Percentiles rank a stretch among this genome's conserved stretches.
These are phyloP conservation scores for Linnaemya tessellans DNA, from an alignment of 2,888 invertebrate genomes.

Conservation along the genomic window DNA sequence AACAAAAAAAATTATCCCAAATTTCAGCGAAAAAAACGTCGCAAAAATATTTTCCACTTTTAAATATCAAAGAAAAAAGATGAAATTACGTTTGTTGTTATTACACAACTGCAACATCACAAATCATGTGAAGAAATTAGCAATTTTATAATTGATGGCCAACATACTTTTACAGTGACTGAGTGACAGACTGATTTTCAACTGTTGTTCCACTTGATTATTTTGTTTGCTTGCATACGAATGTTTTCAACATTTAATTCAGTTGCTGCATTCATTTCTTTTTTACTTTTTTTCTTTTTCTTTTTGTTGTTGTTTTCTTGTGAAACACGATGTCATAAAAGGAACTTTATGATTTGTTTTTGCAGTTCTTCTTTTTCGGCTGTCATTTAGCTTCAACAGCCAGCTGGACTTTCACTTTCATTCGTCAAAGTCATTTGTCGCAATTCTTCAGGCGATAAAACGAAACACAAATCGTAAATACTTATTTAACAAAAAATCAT, in stretches of 20 bases:
- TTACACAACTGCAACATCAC: slow-evolving; percentile 35
- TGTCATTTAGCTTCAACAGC: slow-evolving; percentile 48
- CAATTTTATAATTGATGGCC: slow-evolving; percentile 64
- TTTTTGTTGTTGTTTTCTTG: slow-evolving; percentile 14
- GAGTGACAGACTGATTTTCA: slow-evolving; percentile 61
- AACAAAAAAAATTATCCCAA: not conserved
- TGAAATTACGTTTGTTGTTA: slow-evolving; percentile 7
- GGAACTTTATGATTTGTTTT: slow-evolving; percentile 56
- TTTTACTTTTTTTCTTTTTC: too few relatives aligned
- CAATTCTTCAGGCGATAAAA: slow-evolving; percentile 47
- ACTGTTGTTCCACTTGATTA: slow-evolving; percentile 56
- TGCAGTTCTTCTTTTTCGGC: slow-evolving; percentile 33
- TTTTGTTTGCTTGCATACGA: slow-evolving; percentile 23
- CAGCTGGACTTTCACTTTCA: slow-evolving; percentile 71
- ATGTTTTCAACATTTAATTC: slow-evolving; percentile 40
- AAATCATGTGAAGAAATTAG: slow-evolving; percentile 10
- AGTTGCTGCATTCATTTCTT: slow-evolving; percentile 30
- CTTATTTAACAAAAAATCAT: slow-evolving; percentile 3
- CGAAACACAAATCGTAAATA: slow-evolving; percentile 17
- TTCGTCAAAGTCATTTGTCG: slow-evolving; percentile 70
- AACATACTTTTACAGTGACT: slow-evolving; percentile 41
- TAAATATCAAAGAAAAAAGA: not conserved
- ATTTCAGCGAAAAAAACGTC: not conserved
- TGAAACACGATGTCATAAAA: slow-evolving; percentile 64
- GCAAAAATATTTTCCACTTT: not conserved